These are phyloP conservation scores for Copidosoma aretas DNA, from an alignment of 2,888 invertebrate genomes.

Conservation along the genomic window DNA sequence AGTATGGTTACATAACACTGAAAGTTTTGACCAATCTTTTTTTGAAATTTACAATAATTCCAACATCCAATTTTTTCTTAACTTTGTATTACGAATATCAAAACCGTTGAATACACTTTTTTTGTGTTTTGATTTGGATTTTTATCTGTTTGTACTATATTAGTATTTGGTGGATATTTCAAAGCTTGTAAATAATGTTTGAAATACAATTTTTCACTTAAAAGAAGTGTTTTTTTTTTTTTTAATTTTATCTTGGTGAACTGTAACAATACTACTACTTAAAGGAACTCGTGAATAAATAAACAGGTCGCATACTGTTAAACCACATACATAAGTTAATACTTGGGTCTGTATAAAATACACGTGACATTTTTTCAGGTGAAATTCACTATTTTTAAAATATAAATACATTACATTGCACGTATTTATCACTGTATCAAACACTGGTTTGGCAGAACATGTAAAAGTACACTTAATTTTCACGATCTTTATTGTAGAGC, in stretches of 20 bases:
- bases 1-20: neutral
- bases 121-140: no score
- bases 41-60: neutral
- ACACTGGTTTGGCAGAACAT: no score
- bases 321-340: conserved; percentile 24
- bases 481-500: neutral
- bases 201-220: conserved; percentile 8
- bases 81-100: no score
- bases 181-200: neutral
- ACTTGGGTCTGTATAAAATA: conserved; percentile 31
- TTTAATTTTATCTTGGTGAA: neutral
- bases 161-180: no score
- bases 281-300: conserved; percentile 15
- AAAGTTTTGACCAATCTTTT: neutral
- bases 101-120: no score
- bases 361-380: neutral
- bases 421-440: neutral
- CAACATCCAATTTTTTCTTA: no score
- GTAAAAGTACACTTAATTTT: neutral
- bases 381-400: neutral
- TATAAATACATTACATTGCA: neutral
- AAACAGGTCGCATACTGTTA: conserved; percentile 24
- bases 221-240: neutral
- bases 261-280: neutral
- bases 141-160: no score